A percentile compares a stretch with the other conserved stretches of the same genome.
Conservation (phyloP, 1,140 invertebrate genomes). For the Euglossa dilemma region DNA sequence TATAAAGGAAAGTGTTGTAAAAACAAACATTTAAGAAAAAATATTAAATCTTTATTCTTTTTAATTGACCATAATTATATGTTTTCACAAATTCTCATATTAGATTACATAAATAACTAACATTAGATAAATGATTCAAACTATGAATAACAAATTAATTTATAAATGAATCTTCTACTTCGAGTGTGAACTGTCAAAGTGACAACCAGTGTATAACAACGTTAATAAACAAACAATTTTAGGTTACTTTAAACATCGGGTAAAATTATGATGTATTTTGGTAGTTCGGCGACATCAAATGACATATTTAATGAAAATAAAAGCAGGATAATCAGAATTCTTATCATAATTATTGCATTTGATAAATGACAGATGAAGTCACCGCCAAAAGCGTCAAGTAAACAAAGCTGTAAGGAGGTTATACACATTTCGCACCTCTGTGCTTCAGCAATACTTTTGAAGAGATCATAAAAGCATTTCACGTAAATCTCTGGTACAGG, state of each 20-base stretch:
- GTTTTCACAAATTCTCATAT: background rate
- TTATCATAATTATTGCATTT: conserved; percentile 22
- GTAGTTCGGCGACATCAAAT: background rate
- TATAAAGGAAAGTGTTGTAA: conserved; percentile 5
- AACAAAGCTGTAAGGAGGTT: conserved; percentile 76
- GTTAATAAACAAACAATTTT: conserved; percentile 50
- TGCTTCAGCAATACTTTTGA: conserved; percentile 83
- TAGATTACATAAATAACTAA: background rate
- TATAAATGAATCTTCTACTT: background rate
- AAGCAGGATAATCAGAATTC: background rate
- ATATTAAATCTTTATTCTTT: background rate
- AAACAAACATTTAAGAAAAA: conserved; percentile 21
- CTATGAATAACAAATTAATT: background rate
- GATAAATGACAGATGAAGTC: conserved; percentile 47
- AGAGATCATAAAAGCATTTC: conserved; percentile 84
- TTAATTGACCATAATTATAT: background rate
- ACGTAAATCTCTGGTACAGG: conserved; percentile 84
- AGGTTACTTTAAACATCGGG: conserved; percentile 45
- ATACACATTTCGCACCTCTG: conserved; percentile 82
- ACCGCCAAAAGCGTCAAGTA: conserved; percentile 64
- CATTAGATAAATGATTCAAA: background rate
- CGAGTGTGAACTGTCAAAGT: conserved; percentile 40
- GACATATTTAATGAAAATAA: conserved; percentile 1
- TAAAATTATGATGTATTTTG: conserved; percentile 12
- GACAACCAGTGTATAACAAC: conserved; percentile 11